Conservation (phyloP, 2,113 vertebrate genomes). For the Tamias sibiricus region DNA sequence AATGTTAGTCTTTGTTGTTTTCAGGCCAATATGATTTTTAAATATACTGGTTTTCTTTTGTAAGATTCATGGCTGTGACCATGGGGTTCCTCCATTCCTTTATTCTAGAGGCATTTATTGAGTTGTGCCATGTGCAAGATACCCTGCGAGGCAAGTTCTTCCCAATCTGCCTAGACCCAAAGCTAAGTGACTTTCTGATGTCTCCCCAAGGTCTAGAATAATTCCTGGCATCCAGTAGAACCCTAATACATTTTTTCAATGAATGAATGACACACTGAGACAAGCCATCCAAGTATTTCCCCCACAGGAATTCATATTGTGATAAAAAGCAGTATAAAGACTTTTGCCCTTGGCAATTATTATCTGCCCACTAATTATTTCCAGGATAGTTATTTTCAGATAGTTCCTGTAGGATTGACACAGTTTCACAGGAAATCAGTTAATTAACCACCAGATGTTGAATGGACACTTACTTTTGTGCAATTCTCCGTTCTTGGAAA, state of each 20-base stretch:
- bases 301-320: not conserved
- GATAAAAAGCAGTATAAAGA: not conserved
- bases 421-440: not conserved
- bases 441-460: not conserved
- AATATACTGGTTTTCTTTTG: not conserved
- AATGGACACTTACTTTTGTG: not conserved
- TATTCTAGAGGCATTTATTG: not conserved
- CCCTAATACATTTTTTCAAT: not conserved
- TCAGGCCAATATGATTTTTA: not conserved
- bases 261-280: not conserved
- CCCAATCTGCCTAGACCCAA: not conserved
- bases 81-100: not conserved
- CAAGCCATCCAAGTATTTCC: not conserved
- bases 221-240: not conserved
- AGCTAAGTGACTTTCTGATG: not conserved
- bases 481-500: not conserved
- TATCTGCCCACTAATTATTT: not conserved
- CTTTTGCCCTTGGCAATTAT: not conserved
- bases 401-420: not conserved
- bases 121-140: not conserved
- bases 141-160: not conserved
- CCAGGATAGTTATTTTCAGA: not conserved
- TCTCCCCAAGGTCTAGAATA: not conserved
- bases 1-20: not conserved
- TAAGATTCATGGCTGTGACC: not conserved